Evolutionary conservation across 2,797 vertebrate genomes (phyloP).

Genomic region (Buphagus erythrorhynchus): DNA sequence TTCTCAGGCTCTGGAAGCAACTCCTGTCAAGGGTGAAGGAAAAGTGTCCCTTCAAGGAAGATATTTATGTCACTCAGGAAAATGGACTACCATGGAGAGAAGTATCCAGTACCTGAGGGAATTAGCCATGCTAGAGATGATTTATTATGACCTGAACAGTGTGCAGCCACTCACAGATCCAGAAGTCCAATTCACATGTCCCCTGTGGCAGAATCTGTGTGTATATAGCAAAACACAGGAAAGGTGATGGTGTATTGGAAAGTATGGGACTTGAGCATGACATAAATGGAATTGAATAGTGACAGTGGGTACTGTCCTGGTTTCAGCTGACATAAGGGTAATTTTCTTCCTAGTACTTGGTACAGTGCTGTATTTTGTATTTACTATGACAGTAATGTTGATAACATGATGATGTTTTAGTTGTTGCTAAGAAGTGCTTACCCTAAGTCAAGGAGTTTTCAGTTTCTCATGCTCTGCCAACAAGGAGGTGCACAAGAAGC

Average conservation of each 20-base stretch:
- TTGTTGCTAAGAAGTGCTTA: neutral
- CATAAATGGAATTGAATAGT: neutral
- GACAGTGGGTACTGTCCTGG: neutral
- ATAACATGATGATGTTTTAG: neutral
- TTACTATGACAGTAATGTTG: neutral
- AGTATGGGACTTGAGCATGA: neutral
- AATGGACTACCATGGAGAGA: neutral
- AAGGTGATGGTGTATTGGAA: neutral
- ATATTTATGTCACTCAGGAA: neutral
- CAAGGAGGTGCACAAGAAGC: neutral
- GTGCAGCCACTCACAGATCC: neutral
- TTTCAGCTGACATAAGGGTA: neutral
- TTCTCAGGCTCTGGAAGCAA: neutral
- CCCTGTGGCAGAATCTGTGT: neutral
- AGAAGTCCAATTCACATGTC: neutral
- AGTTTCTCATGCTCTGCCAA: neutral
- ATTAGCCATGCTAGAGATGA: neutral
- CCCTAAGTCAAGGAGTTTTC: neutral
- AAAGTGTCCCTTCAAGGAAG: neutral
- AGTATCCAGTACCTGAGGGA: neutral
- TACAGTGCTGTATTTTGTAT: neutral
- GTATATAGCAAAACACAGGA: neutral
- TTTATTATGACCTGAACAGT: neutral
- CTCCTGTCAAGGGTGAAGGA: neutral
- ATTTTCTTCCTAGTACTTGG: neutral